Conservation (phyloP, 2,888 invertebrate species). For the Agonopterix arenella region DNA sequence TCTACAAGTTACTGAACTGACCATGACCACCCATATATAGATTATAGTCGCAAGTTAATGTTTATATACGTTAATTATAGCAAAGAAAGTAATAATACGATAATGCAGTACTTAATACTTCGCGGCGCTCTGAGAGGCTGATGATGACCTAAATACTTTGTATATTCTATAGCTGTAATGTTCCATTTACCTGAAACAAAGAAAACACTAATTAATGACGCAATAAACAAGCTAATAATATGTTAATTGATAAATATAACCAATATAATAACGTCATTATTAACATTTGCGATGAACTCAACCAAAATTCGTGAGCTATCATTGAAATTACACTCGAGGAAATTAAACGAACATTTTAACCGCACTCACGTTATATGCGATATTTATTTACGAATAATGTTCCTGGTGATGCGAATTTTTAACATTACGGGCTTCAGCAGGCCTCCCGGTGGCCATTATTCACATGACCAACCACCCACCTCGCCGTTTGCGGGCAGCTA, state of each 20-base stretch:
- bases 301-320: too few species aligned
- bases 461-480: constrained; percentile 61
- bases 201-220: not conserved
- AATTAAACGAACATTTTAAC: constrained; percentile 4
- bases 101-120: too few species aligned
- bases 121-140: too few species aligned
- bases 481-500: constrained; percentile 64
- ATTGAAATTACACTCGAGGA: not conserved
- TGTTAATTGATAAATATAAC: too few species aligned
- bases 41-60: too few species aligned
- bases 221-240: not conserved
- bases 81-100: too few species aligned
- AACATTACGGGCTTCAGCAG: constrained; percentile 39
- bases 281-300: too few species aligned
- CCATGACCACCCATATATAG: too few species aligned
- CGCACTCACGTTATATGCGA: constrained; percentile 1
- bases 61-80: too few species aligned
- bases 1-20: too few species aligned
- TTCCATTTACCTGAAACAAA: constrained; percentile 3
- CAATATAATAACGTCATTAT: not conserved
- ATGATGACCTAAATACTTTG: too few species aligned
- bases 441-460: constrained; percentile 59
- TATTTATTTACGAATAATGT: constrained; percentile 19
- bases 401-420: constrained; percentile 22
- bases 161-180: too few species aligned